These are phyloP conservation scores for Anastatus disparis DNA, from an alignment of 1,140 invertebrate genomes.

Conservation along the genomic window DNA sequence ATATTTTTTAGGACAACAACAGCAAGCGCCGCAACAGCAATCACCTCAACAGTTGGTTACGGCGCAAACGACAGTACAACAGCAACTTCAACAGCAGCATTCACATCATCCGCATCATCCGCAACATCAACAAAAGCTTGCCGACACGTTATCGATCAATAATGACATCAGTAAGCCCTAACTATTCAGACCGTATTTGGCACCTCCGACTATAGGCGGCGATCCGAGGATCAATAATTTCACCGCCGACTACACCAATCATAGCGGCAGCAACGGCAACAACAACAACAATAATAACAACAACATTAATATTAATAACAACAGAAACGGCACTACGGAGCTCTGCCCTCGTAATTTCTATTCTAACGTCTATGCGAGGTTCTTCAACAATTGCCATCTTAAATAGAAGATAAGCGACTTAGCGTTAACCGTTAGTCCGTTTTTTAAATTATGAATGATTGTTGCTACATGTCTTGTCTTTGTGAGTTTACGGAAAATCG, in stretches of 20 bases:
- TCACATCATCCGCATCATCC: constrained; percentile 32
- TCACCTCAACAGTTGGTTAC: constrained; percentile 15
- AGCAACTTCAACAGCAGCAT: constrained; percentile 31
- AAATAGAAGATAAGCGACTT: constrained; percentile 47
- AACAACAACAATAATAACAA: background rate
- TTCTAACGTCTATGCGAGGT: constrained; percentile 61
- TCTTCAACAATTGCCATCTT: constrained; percentile 63
- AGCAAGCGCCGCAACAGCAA: background rate
- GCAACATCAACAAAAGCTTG: constrained; percentile 53
- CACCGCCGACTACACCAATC: background rate
- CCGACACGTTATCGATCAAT: constrained; percentile 67
- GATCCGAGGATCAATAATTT: constrained; percentile 34
- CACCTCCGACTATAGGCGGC: constrained; percentile 29
- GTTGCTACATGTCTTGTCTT: no score
- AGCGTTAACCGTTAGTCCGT: no score
- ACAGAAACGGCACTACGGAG: constrained; percentile 49
- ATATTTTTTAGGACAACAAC: constrained; percentile 25
- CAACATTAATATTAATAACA: background rate
- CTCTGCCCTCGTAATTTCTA: constrained; percentile 58
- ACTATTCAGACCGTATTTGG: constrained; percentile 64
- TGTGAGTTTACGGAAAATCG: no score
- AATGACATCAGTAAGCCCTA: constrained; percentile 66
- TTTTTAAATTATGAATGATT: no score
- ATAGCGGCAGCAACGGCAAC: background rate
- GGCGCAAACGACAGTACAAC: constrained; percentile 19